phyloP scores from a whole-genome alignment of 1,140 invertebrate genomes.

The Harlomillsia oculata region DNA sequence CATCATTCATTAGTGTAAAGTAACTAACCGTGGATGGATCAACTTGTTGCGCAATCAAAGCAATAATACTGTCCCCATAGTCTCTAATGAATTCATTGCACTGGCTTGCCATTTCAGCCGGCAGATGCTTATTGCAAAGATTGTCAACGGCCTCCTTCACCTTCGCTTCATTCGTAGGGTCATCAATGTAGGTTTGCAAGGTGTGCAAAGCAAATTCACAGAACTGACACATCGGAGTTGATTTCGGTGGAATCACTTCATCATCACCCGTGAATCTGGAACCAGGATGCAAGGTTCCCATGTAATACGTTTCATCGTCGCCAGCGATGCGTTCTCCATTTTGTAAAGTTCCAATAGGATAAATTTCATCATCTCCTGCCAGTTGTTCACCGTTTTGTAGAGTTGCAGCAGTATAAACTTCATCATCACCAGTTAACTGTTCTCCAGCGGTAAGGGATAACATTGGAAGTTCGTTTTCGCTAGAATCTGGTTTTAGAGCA shows the following conservation, averaged over 20 bases:
- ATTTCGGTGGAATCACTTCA: slow-evolving; percentile 3
- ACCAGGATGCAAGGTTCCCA: slow-evolving; percentile 5
- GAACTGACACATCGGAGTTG: slow-evolving; percentile 53
- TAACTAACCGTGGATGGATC: slow-evolving; percentile 59
- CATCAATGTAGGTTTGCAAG: slow-evolving; percentile 59
- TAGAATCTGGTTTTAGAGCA: no score
- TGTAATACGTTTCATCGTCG: slow-evolving; percentile 34
- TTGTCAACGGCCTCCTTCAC: slow-evolving; percentile 54
- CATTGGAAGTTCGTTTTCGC: no score
- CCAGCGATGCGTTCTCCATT: slow-evolving; percentile 27
- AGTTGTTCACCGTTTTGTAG: no score
- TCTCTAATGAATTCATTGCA: slow-evolving; percentile 64
- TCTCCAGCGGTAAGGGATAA: neutral
- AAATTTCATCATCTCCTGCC: no score
- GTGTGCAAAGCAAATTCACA: slow-evolving; percentile 75
- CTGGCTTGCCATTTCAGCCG: slow-evolving; percentile 50
- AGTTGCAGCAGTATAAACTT: no score
- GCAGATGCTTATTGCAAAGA: slow-evolving; percentile 55
- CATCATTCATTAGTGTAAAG: no score
- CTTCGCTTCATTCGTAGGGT: slow-evolving; percentile 55
- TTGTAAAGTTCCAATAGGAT: no score
- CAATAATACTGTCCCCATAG: slow-evolving; percentile 66
- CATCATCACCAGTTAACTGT: slow-evolving; percentile 11
- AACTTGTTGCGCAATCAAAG: slow-evolving; percentile 65
- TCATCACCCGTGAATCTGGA: slow-evolving; percentile 21